Evolutionary conservation across 2,888 invertebrate genomes (phyloP), one percentile per base, ranked within the genome.

Genomic region (Drosophila kuntzei): DNA sequence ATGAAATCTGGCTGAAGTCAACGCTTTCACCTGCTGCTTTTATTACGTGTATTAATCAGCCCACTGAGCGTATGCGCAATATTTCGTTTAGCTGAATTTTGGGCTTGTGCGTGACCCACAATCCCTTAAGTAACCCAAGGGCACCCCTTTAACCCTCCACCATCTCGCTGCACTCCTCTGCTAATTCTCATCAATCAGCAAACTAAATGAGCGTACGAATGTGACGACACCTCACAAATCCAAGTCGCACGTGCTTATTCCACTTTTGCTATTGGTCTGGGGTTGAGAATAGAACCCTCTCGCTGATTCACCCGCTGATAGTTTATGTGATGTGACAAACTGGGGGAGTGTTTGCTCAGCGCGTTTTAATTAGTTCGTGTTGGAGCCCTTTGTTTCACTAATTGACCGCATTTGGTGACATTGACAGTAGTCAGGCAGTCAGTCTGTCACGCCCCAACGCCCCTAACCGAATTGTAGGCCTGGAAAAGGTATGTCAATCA

Each of bases 281-380:
- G n/a, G n/a, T n/a, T n/a, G n/a, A n/a, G n/a, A n/a, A n/a, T n/a
- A n/a, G n/a, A n/a, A n/a, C 25, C 18, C 29, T 9, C 20, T 12
- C 8, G 18, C 29, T 39, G 53, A 53, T 18, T 53, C 53, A 53
- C 27, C 12, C 39, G 27, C 37, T 41, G 14, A 41, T 55, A 25
- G 43, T 41, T 50, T 37, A 36, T 27, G 54, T 25, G 16, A 25
- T 63, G 58, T 16, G 29, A 32, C 37, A 46, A 25, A 27, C 16
- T 54, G 25, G 36, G 27, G 39, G 47, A 65, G 58, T 75, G 78
- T 77, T 75, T 49, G 67, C 67, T 77, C 78, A 77, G 83, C 80
- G 71, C 50, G 71, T 79, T 88, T 88, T 88, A 83, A 88, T 83
- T 88, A 83, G 88, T 76, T 82, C 16, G 34, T 32, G 71, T 27